Evolutionary conservation across 2,797 vertebrate genomes (phyloP).

Genomic region (Acanthopagrus latus): DNA sequence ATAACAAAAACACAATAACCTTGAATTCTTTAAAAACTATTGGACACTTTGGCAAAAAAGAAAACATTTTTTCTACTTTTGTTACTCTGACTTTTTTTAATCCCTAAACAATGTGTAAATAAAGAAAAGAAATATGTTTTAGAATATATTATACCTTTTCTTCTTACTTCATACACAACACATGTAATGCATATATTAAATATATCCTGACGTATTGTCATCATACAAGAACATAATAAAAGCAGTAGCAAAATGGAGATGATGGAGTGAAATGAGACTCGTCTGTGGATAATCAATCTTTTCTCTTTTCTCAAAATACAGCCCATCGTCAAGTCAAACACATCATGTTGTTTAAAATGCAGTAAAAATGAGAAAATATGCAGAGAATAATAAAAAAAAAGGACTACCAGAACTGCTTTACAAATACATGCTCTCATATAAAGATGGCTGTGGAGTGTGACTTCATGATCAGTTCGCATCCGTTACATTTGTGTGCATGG

Average conservation of each 20-base stretch:
- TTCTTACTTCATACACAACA: slow-evolving; percentile 86
- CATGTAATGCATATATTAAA: slow-evolving; percentile 89
- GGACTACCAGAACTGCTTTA: slow-evolving; percentile 15
- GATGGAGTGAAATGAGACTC: slow-evolving; percentile 37
- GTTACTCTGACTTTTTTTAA: slow-evolving; percentile 74
- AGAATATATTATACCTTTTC: slow-evolving; percentile 90
- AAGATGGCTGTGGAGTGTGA: slow-evolving; percentile 46
- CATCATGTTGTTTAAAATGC: slow-evolving; percentile 39
- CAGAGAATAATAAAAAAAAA: slow-evolving; percentile 18
- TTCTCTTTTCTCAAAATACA: slow-evolving; percentile 29
- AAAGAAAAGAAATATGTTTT: slow-evolving; percentile 82
- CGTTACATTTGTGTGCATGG: slow-evolving; percentile 33
- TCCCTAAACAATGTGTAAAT: slow-evolving; percentile 79
- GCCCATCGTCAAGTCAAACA: slow-evolving; percentile 44
- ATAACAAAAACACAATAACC: slow-evolving; percentile 65
- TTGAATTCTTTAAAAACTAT: slow-evolving; percentile 75
- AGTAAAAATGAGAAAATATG: slow-evolving; percentile 17
- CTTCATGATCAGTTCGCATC: slow-evolving; percentile 51
- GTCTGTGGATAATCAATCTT: slow-evolving; percentile 8
- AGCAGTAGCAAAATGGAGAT: slow-evolving; percentile 44
- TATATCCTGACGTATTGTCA: slow-evolving; percentile 84
- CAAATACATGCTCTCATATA: slow-evolving; percentile 31
- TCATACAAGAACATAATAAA: slow-evolving; percentile 79
- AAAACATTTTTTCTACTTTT: slow-evolving; percentile 60
- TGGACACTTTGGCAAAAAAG: slow-evolving; percentile 82